Evolutionary conservation across 2,113 vertebrate genomes (phyloP), one percentile per base, ranked within the genome.

Genomic region (Bambusicola thoracicus): DNA sequence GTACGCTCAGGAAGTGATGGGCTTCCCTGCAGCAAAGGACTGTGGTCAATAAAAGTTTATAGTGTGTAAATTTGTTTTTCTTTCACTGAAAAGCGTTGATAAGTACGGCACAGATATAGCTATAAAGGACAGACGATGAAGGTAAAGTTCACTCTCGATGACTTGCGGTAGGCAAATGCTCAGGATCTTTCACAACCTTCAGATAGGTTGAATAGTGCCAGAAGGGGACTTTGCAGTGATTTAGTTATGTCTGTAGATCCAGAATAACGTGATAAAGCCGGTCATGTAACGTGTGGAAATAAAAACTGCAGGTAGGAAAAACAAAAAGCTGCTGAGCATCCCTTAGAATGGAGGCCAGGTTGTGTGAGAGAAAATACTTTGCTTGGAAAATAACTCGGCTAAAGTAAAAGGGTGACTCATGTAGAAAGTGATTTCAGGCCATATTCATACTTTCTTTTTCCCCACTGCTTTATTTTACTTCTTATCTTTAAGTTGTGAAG

Each of bases 1-100:
- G 91, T 62, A 13, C 46, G 8, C 46, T 90, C 91, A 65, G 89
- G 95, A 92, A 95, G 70, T 51, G 41, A 76, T 87, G 83, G 74
- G 7, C 63, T 62, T 55, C 41, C 51, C 87, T 70, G 38, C 70
- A 73, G 62, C 48, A 4, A 77, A 68, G 82, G 17, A 20, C 43
- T 41, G 48, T 59, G 38, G 79, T 88, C 73, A 56, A 1, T 86
- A 65, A 38, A 88, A 91, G 73, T 83, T 75, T 27, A 34, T 5
- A 48, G 66, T 4, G 34, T 62, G 24, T 34, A 29, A 48, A n/a
- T 58, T 38, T 32, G 10, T 2, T 1, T 59, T 65, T 72, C 24
- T 79, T 58, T 56, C 5, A 4, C 4, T 55, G 76, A 19, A 51
- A 63, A 74, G 8, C 15, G 16, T 20, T 12, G 13, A 6, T 38